Base-by-base conservation (phyloP, 2,888 invertebrate species). In the Syrista parreyssii region DNA sequence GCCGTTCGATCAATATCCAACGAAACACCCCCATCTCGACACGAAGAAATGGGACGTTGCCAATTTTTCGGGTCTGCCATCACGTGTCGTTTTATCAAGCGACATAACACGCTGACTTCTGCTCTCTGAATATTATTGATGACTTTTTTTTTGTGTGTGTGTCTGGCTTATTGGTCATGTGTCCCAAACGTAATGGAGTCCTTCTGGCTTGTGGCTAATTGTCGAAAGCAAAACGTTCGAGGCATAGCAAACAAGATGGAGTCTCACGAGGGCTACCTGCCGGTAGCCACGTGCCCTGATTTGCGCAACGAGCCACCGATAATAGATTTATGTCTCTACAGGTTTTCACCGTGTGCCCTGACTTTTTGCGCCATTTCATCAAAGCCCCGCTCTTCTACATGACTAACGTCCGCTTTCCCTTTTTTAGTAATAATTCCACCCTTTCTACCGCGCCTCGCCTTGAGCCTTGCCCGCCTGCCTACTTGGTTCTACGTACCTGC, bases 381-480 rank as follows among this genome's bases (percentile, higher is more conserved):
- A 77, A 76, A 71, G 71, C 71, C 71, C 71, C 71, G 71, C 71
- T 74, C 68, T 55, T 74, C 35, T 68, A 74, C 77, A 77, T 74
- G 74, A 74, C 77, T 74, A 77, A 36, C 76, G 71, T 55, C 68
- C 71, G 78, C 78, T 78, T 78, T 78, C 78, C 78, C 78, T 78
- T 78, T 71, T 78, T 75, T 75, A 78, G 78, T 78, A 78, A 78
- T 78, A 78, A 78, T 78, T 72, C 78, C 78, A 77, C 78, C 78
- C 75, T 75, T 68, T 77, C 75, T 71, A 71, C 33, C 77, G 77
- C 68, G 69, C 32, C 23, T 31, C 76, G 68, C 40, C 55, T 30
- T 68, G 55, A 55, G 55, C 23, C 55, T 55, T 55, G 55, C 23
- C 23, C 55, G 55, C 23, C 55, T 23, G 23, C 23, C 2, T 55